Evolutionary conservation across 2,113 vertebrate species (phyloP).

Genomic region (Pelvicachromis taeniatus): DNA sequence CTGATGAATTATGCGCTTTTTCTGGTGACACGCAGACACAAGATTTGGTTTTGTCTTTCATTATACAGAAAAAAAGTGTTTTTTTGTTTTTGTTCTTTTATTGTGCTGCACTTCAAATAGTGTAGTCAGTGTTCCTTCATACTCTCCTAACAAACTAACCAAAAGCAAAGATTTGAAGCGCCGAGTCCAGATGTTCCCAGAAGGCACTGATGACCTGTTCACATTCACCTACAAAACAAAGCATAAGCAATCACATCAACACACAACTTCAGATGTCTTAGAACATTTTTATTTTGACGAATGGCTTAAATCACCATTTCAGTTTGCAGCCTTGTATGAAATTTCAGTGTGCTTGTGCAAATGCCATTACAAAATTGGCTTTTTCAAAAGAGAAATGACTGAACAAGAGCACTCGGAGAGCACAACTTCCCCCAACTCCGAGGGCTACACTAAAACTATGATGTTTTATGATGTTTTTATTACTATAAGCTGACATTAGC

Average conservation of each 20-base stretch:
- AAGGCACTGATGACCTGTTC: background rate
- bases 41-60: background rate
- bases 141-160: background rate
- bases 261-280: background rate
- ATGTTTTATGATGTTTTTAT: background rate
- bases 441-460: background rate
- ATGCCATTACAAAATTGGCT: background rate
- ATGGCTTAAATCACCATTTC: background rate
- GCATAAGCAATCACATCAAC: background rate
- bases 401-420: background rate
- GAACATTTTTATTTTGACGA: background rate
- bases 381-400: background rate
- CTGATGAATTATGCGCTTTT: background rate
- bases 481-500: background rate
- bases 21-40: background rate
- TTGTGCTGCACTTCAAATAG: background rate
- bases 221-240: background rate
- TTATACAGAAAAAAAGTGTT: background rate
- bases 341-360: background rate
- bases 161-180: background rate
- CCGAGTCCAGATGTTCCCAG: background rate
- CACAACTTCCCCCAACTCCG: background rate
- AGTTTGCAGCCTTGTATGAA: background rate
- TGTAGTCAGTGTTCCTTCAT: background rate
- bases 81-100: background rate